phyloP scores from a whole-genome alignment of 1,140 invertebrate species.

The Eciton burchellii region DNA sequence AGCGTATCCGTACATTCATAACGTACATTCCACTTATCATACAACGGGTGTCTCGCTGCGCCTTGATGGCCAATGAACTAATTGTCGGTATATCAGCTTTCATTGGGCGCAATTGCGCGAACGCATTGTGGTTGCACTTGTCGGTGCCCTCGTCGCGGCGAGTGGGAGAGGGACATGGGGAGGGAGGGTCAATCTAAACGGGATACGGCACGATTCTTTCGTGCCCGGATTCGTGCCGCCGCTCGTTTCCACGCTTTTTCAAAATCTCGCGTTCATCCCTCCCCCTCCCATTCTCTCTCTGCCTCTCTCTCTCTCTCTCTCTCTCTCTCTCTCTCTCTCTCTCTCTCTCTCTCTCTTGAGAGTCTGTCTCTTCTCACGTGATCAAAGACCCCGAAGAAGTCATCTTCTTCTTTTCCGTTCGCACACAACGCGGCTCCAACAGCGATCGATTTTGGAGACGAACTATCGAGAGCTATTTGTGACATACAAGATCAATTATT shows the following conservation, averaged over 20 bases:
- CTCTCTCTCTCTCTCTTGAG: neutral
- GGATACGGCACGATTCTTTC: slow-evolving; percentile 78
- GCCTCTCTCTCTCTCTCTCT: too few species aligned
- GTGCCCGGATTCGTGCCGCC: slow-evolving; percentile 66
- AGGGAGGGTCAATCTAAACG: slow-evolving; percentile 77
- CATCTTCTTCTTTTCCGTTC: too few species aligned
- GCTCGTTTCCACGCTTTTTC: slow-evolving; percentile 49
- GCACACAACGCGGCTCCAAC: too few species aligned
- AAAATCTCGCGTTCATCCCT: too few species aligned
- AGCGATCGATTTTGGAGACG: too few species aligned
- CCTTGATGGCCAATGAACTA: slow-evolving; percentile 80
- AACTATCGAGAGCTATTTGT: neutral
- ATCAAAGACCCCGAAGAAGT: too few species aligned
- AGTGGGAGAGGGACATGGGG: too few species aligned
- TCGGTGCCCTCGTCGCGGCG: too few species aligned
- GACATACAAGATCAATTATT: neutral
- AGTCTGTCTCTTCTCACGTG: neutral
- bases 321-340: too few species aligned
- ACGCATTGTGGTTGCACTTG: slow-evolving; percentile 77
- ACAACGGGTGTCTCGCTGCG: slow-evolving; percentile 60
- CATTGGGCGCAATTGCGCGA: slow-evolving; percentile 80
- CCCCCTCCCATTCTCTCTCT: too few species aligned
- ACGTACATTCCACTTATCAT: slow-evolving; percentile 14
- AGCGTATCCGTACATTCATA: neutral
- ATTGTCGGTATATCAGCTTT: slow-evolving; percentile 81